Conservation (phyloP, 1,140 invertebrate genomes). For the Tachypleus tridentatus region DNA sequence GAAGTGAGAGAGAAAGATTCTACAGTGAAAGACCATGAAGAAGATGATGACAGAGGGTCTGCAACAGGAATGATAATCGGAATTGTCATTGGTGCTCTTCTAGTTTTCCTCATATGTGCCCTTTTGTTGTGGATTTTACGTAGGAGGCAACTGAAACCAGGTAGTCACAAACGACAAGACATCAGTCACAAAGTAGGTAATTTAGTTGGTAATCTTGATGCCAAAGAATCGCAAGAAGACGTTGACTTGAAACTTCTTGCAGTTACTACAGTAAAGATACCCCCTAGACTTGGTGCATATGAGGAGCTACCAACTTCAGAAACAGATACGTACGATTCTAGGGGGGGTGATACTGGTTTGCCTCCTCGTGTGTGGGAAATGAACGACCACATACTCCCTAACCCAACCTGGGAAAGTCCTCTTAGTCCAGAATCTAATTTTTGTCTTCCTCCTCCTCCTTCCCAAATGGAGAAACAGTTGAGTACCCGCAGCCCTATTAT, state of each 20-base stretch:
- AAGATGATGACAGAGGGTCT: conserved; percentile 54
- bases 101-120: conserved; percentile 60
- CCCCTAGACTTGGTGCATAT: conserved; percentile 27
- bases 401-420: too few species aligned
- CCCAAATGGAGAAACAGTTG: not conserved
- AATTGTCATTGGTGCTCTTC: conserved; percentile 43
- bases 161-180: conserved; percentile 14
- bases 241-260: conserved; percentile 15
- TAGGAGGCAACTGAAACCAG: conserved; percentile 9
- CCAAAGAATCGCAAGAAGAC: conserved; percentile 13
- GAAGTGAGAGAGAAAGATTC: conserved; percentile 18
- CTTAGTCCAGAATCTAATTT: too few species aligned
- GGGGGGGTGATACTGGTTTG: conserved; percentile 7
- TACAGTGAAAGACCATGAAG: not conserved
- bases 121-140: conserved; percentile 41
- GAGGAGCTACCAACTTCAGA: conserved; percentile 30
- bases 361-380: conserved; percentile 15
- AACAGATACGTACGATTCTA: conserved; percentile 22
- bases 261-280: conserved; percentile 45
- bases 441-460: too few species aligned
- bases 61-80: conserved; percentile 71
- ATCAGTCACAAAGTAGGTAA: conserved; percentile 18
- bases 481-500: not conserved
- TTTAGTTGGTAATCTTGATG: conserved; percentile 12
- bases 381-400: conserved; percentile 9